Base-by-base conservation (phyloP, 2,113 vertebrate species). In the Hydropotes inermis region DNA sequence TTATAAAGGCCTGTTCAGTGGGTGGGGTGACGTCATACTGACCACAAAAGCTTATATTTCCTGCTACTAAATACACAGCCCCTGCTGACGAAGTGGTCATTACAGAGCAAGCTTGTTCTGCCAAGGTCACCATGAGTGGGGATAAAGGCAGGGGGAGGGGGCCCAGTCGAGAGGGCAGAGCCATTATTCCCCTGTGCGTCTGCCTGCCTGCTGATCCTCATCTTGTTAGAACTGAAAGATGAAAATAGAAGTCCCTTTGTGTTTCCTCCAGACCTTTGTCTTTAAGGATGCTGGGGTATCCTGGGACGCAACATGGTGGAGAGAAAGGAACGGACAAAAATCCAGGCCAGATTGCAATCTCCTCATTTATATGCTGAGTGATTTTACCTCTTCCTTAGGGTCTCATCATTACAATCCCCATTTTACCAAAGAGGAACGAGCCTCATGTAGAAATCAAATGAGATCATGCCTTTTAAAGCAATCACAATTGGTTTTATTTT, bases 1-100 rank as follows among this genome's bases (percentile, higher is more conserved):
- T 98, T 97, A 98, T 98, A 98, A 98, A 98, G 95, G 95, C 90
- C 95, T 97, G 98, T 98, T 98, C 95, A 98, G 97, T 97, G 95
- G 97, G 87, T 95, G 92, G 70, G 97, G 70, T 98, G 98, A 98
- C 74, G 89, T 98, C 98, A 98, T 81, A 90, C 93, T 92, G 93
- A 97, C 98, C 98, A 98, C 98, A 98, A 98, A 98, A 97, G 98
- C 98, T 98, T 98, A 92, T 98, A 98, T 97, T 98, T 98, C 97
- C 97, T 98, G 98, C 96, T 98, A 95, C 91, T 98, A 98, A 98
- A 97, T 97, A 96, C 98, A 97, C 95, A 98, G 97, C 74, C 92
- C 97, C 96, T 95, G 96, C 95, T 98, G 93, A 97, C 12, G 95
- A 98, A 95, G 97, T 97, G 96, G 87, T 97, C 98, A 97, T 98